Evolutionary conservation across 2,888 invertebrate genomes (phyloP).

Genomic region (Epicampocera succincta): DNA sequence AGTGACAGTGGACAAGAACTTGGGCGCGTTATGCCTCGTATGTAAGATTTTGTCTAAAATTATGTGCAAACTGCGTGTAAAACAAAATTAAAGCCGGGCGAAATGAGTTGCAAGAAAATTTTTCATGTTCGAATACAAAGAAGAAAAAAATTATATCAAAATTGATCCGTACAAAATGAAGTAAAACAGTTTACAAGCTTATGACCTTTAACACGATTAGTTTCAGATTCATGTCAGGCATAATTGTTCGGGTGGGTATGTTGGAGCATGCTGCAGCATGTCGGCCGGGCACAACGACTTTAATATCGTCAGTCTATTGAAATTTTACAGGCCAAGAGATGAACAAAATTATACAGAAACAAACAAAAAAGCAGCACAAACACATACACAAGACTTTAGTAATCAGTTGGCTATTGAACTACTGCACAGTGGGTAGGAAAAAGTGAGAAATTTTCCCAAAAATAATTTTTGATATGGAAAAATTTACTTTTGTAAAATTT

Average conservation of each 20-base stretch:
- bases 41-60: constrained; percentile 34
- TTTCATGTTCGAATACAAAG: background rate
- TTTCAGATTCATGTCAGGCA: constrained; percentile 42
- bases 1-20: constrained; percentile 8
- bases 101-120: constrained; percentile 27
- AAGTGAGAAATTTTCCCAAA: background rate
- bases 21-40: background rate
- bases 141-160: background rate
- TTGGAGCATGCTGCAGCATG: background rate
- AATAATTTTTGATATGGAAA: too few species aligned
- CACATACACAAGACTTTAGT: constrained; percentile 44
- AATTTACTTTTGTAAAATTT: too few species aligned
- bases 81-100: constrained; percentile 27
- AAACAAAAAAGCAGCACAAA: background rate
- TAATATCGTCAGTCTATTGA: constrained; percentile 29
- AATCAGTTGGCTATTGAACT: constrained; percentile 47
- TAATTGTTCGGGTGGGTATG: background rate
- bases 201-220: constrained; percentile 67
- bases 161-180: background rate
- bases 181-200: constrained; percentile 64
- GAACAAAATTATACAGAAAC: constrained; percentile 12
- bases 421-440: constrained; percentile 15
- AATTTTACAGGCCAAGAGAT: background rate
- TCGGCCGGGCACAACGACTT: background rate
- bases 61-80: constrained; percentile 49